Conservation (phyloP, 2,888 invertebrate genomes). For the Homarus gammarus region DNA sequence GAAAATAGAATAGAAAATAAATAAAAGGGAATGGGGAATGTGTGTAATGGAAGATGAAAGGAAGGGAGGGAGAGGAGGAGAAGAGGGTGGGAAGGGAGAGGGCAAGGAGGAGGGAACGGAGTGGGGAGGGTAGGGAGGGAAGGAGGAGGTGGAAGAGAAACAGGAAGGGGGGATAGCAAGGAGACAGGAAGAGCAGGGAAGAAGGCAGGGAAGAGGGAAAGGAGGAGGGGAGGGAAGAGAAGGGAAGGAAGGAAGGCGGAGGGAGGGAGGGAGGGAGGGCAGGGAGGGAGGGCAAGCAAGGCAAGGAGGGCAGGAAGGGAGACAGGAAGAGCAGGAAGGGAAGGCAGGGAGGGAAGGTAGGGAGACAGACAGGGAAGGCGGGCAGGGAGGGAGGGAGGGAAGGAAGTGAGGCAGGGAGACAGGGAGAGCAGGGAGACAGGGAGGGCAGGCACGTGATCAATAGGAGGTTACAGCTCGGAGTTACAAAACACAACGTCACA, state of each 20-base stretch:
- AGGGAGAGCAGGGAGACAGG: not conserved
- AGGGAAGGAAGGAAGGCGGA: too few species aligned
- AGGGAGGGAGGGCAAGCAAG: not conserved
- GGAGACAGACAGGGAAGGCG: not conserved
- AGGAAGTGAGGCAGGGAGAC: not conserved
- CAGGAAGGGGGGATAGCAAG: not conserved
- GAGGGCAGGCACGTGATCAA: too few species aligned
- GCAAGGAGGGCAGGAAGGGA: not conserved
- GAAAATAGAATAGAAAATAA: too few species aligned
- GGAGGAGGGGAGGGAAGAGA: not conserved
- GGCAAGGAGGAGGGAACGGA: too few species aligned
- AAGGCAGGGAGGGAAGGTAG: not conserved
- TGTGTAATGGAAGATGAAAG: too few species aligned
- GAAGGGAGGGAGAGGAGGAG: too few species aligned
- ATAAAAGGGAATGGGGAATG: too few species aligned
- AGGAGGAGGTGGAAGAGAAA: too few species aligned
- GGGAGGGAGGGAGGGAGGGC: not conserved
- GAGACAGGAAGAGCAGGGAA: not conserved
- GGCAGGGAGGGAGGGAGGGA: not conserved
- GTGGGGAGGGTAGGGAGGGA: too few species aligned
- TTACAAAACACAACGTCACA: too few species aligned
- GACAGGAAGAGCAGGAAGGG: not conserved
- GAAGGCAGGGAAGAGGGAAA: not conserved
- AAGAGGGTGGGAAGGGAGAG: too few species aligned
- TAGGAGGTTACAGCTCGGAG: too few species aligned